phyloP scores from a whole-genome alignment of 2,888 invertebrate species.

The Arenicola marina region DNA sequence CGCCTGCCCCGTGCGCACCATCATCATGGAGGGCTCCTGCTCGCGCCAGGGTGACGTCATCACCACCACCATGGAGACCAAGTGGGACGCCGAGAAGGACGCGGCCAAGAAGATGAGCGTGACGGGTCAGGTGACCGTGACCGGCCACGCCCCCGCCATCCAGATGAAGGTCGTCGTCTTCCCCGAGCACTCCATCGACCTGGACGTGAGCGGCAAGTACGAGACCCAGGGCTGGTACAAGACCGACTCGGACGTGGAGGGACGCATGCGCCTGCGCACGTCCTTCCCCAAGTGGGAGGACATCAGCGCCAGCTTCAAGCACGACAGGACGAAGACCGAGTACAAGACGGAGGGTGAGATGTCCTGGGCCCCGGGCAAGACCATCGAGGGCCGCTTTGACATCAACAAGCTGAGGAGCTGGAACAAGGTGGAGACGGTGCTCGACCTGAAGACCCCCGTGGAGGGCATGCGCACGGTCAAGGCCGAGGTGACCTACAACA shows the following conservation, averaged over 20 bases:
- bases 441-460: conserved; percentile 29
- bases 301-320: conserved; percentile 22
- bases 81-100: conserved; percentile 21
- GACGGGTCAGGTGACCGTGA: conserved; percentile 14
- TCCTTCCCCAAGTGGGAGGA: conserved; percentile 16
- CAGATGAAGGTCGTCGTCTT: conserved; percentile 14
- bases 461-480: conserved; percentile 11
- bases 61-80: conserved; percentile 11
- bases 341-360: conserved; percentile 24
- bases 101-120: conserved; percentile 10
- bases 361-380: conserved; percentile 38
- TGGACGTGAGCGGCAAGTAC: conserved; percentile 21
- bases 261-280: conserved; percentile 10
- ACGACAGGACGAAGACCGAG: conserved; percentile 7
- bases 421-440: conserved; percentile 9
- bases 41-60: background rate
- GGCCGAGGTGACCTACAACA: conserved; percentile 15
- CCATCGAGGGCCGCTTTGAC: conserved; percentile 24
- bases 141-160: conserved; percentile 15
- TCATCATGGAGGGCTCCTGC: conserved; percentile 2
- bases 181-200: conserved; percentile 13
- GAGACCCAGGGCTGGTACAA: conserved; percentile 12
- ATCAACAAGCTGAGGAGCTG: conserved; percentile 14
- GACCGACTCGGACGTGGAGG: conserved; percentile 19
- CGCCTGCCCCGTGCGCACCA: conserved; percentile 4